phyloP scores from a whole-genome alignment of 2,888 invertebrate genomes.

The Orchesellides sinensis region DNA sequence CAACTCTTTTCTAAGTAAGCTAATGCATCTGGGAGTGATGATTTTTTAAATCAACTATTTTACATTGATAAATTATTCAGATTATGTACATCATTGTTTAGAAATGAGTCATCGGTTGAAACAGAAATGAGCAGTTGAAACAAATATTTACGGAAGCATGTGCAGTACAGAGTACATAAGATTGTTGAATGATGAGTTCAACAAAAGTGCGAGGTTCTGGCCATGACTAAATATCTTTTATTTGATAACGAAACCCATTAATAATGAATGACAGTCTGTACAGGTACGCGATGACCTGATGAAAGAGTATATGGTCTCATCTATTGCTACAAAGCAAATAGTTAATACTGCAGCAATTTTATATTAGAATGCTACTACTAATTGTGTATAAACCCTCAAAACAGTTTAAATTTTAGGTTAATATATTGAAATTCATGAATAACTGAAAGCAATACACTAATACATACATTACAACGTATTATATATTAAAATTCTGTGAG shows the following conservation, averaged over 20 bases:
- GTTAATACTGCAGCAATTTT: no score
- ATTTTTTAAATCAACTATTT: slow-evolving; percentile 33
- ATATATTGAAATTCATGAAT: no score
- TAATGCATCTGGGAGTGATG: slow-evolving; percentile 34
- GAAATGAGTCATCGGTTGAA: slow-evolving; percentile 43
- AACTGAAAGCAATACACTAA: no score
- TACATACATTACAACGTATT: no score
- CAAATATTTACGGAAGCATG: not conserved
- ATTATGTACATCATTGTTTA: slow-evolving; percentile 42
- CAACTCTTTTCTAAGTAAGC: no score
- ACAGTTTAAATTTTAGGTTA: no score
- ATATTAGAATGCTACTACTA: no score
- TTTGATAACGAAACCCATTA: slow-evolving; percentile 29
- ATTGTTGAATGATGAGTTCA: not conserved
- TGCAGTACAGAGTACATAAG: no score
- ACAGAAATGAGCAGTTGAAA: not conserved
- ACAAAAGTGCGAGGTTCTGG: not conserved
- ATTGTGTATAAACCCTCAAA: no score
- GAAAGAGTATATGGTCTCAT: no score
- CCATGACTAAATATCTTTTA: not conserved
- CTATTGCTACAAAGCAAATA: no score
- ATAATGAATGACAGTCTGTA: slow-evolving; percentile 27
- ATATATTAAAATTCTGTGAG: no score
- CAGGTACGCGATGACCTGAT: slow-evolving; percentile 7
- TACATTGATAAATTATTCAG: slow-evolving; percentile 61